Evolutionary conservation across 1,140 invertebrate species (phyloP).

Genomic region (Papilio xuthus): DNA sequence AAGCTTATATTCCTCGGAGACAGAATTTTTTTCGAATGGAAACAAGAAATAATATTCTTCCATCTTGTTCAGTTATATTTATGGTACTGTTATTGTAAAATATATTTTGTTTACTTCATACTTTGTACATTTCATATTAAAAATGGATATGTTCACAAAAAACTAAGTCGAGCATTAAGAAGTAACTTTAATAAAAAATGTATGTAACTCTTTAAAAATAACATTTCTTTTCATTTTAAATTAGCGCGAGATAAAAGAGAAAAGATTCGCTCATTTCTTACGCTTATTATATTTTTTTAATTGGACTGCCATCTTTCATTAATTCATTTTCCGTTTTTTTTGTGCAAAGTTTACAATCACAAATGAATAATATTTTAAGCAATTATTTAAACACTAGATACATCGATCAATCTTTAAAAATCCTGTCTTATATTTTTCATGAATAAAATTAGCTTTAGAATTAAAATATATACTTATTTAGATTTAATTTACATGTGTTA

Average conservation of each 20-base stretch:
- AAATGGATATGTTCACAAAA: too few species aligned
- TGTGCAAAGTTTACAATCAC: neutral
- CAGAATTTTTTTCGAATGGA: constrained; percentile 44
- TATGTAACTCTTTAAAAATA: neutral
- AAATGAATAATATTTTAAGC: neutral
- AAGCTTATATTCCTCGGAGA: constrained; percentile 52
- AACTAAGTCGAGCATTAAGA: too few species aligned
- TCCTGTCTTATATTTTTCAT: too few species aligned
- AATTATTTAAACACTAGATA: too few species aligned
- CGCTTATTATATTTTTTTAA: neutral
- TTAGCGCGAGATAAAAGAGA: neutral
- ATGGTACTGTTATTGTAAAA: neutral
- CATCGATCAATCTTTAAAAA: too few species aligned
- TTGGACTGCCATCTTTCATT: neutral
- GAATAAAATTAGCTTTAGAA: too few species aligned
- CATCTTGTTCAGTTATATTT: neutral
- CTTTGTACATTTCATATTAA: neutral
- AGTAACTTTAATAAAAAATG: neutral
- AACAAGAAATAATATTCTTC: constrained; percentile 47
- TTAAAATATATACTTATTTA: too few species aligned
- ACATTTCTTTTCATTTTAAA: neutral
- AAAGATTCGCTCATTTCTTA: neutral
- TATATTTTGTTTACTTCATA: neutral
- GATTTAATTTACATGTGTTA: too few species aligned
- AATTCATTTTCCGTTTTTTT: neutral